Percentiles rank a stretch among this genome's conserved stretches.
phyloP scores from a whole-genome alignment of 2,113 vertebrate species.

The Micronycteris hirsuta region DNA sequence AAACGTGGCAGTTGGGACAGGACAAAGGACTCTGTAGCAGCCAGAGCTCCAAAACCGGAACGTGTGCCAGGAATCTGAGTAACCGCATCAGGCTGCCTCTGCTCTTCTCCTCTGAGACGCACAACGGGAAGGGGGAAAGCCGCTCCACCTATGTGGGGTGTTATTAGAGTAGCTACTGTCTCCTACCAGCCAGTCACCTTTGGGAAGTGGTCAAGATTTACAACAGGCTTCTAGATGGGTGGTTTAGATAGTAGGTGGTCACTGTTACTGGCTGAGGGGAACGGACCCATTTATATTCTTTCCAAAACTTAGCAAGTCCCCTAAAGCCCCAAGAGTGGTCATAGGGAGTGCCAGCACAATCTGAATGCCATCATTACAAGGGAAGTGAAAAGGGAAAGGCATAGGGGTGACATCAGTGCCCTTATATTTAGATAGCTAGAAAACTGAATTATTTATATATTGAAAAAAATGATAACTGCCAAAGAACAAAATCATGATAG shows the following conservation, averaged over 20 bases:
- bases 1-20: fast-evolving
- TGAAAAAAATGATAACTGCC: not conserved
- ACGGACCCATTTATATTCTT: not conserved
- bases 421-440: not conserved
- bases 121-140: not conserved
- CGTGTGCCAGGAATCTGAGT: not conserved
- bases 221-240: not conserved
- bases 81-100: not conserved
- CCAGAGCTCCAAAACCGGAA: not conserved
- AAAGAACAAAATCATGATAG: not conserved
- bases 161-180: not conserved
- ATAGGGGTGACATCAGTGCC: not conserved
- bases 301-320: not conserved
- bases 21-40: not conserved
- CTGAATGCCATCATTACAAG: not conserved
- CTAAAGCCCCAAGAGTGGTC: not conserved
- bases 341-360: not conserved
- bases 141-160: not conserved
- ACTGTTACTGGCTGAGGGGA: not conserved
- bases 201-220: not conserved
- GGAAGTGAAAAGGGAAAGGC: not conserved
- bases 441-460: not conserved
- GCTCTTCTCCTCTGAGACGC: not conserved
- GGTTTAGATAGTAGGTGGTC: not conserved
- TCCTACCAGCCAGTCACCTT: not conserved